Conservation (phyloP, 2,113 vertebrate species). For the Proteles cristata region DNA sequence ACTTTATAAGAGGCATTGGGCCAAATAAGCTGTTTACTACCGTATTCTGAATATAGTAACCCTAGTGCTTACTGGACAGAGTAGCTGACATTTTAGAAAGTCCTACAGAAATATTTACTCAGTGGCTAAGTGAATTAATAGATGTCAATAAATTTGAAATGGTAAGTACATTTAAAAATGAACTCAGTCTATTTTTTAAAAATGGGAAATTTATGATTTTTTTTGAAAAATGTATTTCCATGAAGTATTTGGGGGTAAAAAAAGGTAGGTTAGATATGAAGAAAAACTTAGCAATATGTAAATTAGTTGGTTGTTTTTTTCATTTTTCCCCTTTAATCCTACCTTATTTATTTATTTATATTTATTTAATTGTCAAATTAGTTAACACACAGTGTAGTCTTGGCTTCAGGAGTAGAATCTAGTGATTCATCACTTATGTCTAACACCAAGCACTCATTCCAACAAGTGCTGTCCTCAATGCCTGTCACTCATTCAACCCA, state of each 20-base stretch:
- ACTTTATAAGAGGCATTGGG: background rate
- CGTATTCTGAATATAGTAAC: background rate
- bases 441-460: too few relatives aligned
- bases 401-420: too few relatives aligned
- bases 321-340: too few relatives aligned
- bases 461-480: too few relatives aligned
- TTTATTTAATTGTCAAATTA: too few relatives aligned
- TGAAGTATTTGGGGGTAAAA: background rate
- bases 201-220: background rate
- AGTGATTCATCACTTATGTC: too few relatives aligned
- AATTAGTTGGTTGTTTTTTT: background rate
- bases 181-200: background rate
- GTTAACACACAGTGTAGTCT: too few relatives aligned
- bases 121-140: background rate
- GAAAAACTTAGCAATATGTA: background rate
- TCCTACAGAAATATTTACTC: background rate
- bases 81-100: background rate
- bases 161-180: background rate
- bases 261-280: background rate
- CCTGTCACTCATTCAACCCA: too few relatives aligned
- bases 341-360: too few relatives aligned
- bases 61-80: background rate
- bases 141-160: background rate
- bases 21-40: background rate
- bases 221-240: background rate